Base-by-base conservation (phyloP, 2,113 vertebrate genomes). In the Helogale parvula region DNA sequence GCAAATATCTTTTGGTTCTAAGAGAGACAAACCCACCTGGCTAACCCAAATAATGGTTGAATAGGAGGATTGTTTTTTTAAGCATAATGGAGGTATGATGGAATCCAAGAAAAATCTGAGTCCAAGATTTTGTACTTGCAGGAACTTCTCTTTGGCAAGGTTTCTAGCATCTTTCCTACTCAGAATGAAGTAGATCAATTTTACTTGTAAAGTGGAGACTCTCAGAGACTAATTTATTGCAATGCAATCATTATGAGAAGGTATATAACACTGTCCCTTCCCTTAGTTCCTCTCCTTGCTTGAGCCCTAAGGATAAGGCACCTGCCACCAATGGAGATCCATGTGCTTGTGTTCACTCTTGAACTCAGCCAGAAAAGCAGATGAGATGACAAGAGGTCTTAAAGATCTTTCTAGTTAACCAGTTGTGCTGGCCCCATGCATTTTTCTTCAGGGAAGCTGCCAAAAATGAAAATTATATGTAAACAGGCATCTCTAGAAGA, bases 361-460 rank as follows among this genome's bases (percentile, higher is more conserved):
- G 1, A 93, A 60, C 23, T 60, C 57, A 72, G 11, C 21, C 17
- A 23, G 35, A 80, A 33, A 8, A 74, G 52, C 77, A 2, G 4
- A 29, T n/a, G n/a, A 74, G n/a, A 66, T 11, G 15, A 1, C 1
- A 8, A 33, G 17, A 65, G 17, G 0, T 93, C 57, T 71, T 19
- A 9, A 47, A n/a, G 60, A 60, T 89, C 23, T 65, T 69, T 35
- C n/a, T 11, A 63, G 16, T 12, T 79, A n/a, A 27, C 25, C 19
- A 68, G 1, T n/a, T 79, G 35, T 57, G 0, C 19, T 68, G 15
- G 35, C 29, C 41, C 17, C 17, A 77, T 3, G 66, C 4, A 57
- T 21, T 86, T 74, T 82, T 91, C n/a, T 93, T 94, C 66, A 87
- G 16, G 21, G 11, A 94, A 60, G 23, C 1, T 93, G 23, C 15